A percentile compares a stretch with the other conserved stretches of the same genome.
Conservation (phyloP, 2,888 invertebrate species). For the Heliconius cydno region DNA sequence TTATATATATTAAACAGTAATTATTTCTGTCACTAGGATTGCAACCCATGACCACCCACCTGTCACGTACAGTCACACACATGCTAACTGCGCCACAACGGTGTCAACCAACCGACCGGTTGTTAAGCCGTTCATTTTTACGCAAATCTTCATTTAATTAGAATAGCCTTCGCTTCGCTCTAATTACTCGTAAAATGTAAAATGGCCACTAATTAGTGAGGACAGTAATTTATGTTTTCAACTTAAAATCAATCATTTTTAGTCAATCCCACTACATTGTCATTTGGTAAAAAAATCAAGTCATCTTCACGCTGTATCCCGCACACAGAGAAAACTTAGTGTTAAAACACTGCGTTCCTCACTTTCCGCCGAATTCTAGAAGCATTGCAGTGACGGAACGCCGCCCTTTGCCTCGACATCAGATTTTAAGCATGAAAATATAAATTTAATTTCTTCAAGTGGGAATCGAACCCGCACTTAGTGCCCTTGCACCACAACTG, state of each 20-base stretch:
- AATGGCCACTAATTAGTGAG: conserved; percentile 53
- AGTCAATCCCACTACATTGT: conserved; percentile 4
- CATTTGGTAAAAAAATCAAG: too few relatives aligned
- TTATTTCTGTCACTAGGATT: not conserved
- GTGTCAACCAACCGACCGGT: conserved; percentile 6
- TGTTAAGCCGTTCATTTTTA: conserved; percentile 54
- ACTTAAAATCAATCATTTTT: conserved; percentile 42
- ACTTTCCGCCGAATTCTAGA: too few relatives aligned
- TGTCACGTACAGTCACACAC: conserved; percentile 3
- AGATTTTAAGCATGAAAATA: too few relatives aligned
- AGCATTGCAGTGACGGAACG: too few relatives aligned
- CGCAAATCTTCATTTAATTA: conserved; percentile 69
- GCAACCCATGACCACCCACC: not conserved
- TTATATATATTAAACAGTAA: not conserved
- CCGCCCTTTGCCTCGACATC: too few relatives aligned
- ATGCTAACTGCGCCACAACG: conserved; percentile 11
- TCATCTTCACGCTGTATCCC: too few relatives aligned
- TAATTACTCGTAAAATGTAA: conserved; percentile 50
- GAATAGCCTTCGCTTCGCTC: conserved; percentile 55
- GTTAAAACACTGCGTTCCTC: too few relatives aligned
- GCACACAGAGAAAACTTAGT: too few relatives aligned
- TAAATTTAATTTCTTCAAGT: too few relatives aligned
- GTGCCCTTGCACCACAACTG: too few relatives aligned
- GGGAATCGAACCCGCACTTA: too few relatives aligned
- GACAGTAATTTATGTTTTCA: conserved; percentile 51